Evolutionary conservation across 1,140 invertebrate species (phyloP), one percentile per base, ranked within the genome.

Genomic region (Hylyphantes graminicola): DNA sequence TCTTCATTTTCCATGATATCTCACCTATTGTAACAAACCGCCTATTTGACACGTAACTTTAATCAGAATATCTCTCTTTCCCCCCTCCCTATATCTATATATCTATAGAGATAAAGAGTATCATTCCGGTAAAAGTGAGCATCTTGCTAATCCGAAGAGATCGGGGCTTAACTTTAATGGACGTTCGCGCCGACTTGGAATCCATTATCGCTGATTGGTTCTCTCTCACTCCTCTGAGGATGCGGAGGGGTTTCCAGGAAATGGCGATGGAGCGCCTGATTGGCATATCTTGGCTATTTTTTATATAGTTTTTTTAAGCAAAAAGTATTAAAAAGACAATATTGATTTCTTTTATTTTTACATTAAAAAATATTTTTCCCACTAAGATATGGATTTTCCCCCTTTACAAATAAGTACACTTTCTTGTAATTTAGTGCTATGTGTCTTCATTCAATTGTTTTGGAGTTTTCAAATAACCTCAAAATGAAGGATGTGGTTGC

Each of bases 141-240:
- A 85, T 68, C 82, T 77, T 85, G 74, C 77, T 85, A 85, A 85
- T 85, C 82, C 82, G 74, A 77, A 85, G 74, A 85, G 82, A 85
- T 85, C 82, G 82, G 65, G 82, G 82, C 82, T 85, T 85, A 85
- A 85, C 73, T 85, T 85, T 85, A 85, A 85, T 85, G 82, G 82
- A 85, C 82, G 70, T 35, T 85, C 61, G 82, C 74, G 53, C 73
- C 74, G 82, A 85, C 82, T 85, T 77, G 82, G 82, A 85, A 85
- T 85, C 82, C 82, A 85, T 85, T 85, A 85, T 77, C 82, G 63
- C 82, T 85, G 82, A 85, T 85, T 85, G 82, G 82, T 77, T 85
- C 74, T 19, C 57, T 77, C 73, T 76, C 82, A 48, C 54, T 68
- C 55, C 72, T 59, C 53, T 54, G 64, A 21, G 50, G 65, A 57